These are phyloP conservation scores for Drosophila lacicola DNA, from an alignment of 2,888 invertebrate species.

Conservation along the genomic window DNA sequence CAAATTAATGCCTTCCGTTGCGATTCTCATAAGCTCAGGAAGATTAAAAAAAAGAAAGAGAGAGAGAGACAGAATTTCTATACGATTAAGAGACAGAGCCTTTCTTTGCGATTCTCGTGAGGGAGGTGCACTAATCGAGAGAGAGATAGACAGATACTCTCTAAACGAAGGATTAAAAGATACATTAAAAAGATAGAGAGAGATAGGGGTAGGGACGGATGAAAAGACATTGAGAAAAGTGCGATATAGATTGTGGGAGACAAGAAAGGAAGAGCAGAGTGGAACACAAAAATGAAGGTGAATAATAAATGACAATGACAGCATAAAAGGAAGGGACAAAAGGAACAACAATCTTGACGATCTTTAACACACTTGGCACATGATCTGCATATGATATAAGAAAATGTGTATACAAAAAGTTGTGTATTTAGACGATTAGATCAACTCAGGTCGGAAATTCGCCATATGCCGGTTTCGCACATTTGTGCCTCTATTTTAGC, in stretches of 20 bases:
- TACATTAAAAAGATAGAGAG: background rate
- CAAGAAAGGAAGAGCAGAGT: background rate
- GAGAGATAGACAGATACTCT: background rate
- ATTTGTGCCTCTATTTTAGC: background rate
- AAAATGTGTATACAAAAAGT: background rate
- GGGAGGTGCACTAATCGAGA: no score
- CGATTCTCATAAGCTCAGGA: no score
- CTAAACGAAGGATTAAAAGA: no score
- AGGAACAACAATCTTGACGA: background rate
- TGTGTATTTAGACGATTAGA: background rate
- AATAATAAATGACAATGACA: background rate
- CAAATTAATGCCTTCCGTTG: no score
- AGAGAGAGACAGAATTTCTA: no score
- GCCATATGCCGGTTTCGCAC: no score
- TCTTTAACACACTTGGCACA: background rate
- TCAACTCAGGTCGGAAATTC: background rate
- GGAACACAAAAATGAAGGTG: background rate
- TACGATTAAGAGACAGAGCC: background rate
- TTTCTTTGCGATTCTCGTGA: conserved; percentile 3
- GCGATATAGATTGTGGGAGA: no score
- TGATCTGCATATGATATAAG: background rate
- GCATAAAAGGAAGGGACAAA: background rate
- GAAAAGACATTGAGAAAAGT: no score
- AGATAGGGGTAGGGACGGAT: no score
- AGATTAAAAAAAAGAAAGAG: no score